Base-by-base conservation (phyloP, 1,140 invertebrate genomes). In the Drosophila repletoides region DNA sequence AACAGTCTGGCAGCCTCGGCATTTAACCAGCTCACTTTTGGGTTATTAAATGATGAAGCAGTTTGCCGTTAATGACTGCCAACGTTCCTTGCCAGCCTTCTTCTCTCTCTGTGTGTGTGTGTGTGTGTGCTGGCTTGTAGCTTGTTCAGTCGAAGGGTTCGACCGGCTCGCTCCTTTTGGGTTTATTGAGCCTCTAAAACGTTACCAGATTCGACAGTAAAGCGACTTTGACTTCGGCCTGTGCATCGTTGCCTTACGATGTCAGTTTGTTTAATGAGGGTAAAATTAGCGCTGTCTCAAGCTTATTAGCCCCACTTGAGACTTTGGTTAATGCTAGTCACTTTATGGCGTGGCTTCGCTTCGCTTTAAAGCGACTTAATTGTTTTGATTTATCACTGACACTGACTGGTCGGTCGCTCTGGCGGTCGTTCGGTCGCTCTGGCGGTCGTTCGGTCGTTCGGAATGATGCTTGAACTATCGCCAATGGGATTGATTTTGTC, bases 21-120 rank as follows among this genome's bases (percentile, higher is more conserved):
- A 86, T 86, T 86, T 86, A 86, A 86, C 80, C 80, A 86, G 80
- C 80, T 86, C 80, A 86, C 80, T 86, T 86, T 86, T 86, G 81
- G 80, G 80, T 86, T 86, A 86, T 86, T 86, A 86, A 86, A 86
- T 86, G 80, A 86, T 86, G 80, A 86, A 86, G 80, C 80, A 86
- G 80, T 86, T 86, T 86, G 79, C 76, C 80, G 81, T 86, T 86
- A 86, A 86, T 86, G 80, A 81, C 80, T 86, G 75, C 80, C 77
- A 84, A 81, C 76, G 70, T 73, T 68, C 58, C 70, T 60, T 43
- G 53, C 66, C 31, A 34, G 64, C 46, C 56, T 72, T 60, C 55
- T 53, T 60, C n/a, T n/a, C n/a, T n/a, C n/a, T n/a, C n/a, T n/a
- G n/a, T n/a, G n/a, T n/a, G n/a, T n/a, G 5, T 14, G 22, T 53